Evolutionary conservation across 2,797 vertebrate species (phyloP).

Genomic region (Hipposideros larvatus): DNA sequence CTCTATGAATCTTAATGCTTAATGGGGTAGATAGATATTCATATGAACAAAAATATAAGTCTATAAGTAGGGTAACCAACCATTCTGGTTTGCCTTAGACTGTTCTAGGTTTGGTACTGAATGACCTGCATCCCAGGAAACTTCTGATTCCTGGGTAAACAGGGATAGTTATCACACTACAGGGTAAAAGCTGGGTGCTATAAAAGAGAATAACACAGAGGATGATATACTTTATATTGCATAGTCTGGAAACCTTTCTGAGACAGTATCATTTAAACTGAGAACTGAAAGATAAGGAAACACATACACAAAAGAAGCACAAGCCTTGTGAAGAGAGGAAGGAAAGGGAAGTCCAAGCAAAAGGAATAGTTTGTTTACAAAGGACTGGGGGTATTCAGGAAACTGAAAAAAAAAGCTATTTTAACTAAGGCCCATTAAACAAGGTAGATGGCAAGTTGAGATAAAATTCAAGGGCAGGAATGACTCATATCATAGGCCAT

Average conservation of each 20-base stretch:
- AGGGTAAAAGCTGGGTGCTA: not conserved
- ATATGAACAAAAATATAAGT: not conserved
- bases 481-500: not conserved
- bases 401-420: not conserved
- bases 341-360: not conserved
- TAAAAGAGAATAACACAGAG: not conserved
- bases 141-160: not conserved
- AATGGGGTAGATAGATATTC: not conserved
- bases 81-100: not conserved
- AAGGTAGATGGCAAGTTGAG: not conserved
- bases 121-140: not conserved
- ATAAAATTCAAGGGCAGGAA: not conserved
- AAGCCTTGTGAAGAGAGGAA: not conserved
- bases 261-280: not conserved
- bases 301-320: not conserved
- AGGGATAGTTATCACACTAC: not conserved
- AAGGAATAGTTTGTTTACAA: not conserved
- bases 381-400: not conserved
- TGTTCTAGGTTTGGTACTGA: not conserved
- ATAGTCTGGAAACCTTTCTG: not conserved
- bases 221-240: not conserved
- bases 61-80: not conserved
- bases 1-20: not conserved
- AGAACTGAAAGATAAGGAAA: not conserved
- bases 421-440: not conserved